These are phyloP conservation scores for Pipa parva DNA, from an alignment of 2,113 vertebrate species.

Conservation along the genomic window DNA sequence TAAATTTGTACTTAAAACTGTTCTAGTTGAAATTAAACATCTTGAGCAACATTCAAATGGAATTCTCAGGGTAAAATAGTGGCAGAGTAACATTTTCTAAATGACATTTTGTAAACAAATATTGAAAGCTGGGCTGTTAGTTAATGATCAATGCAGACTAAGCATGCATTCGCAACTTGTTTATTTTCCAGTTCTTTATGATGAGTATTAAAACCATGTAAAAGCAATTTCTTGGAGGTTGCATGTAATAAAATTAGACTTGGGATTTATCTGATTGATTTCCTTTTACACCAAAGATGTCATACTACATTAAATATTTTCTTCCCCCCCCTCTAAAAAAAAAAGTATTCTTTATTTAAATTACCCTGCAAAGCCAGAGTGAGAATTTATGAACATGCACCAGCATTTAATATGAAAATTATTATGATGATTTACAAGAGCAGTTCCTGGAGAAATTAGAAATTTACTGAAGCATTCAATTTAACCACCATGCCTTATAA, in stretches of 20 bases:
- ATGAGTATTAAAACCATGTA: not conserved
- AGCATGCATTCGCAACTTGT: not conserved
- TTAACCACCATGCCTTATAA: constrained; percentile 13
- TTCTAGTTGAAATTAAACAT: too few species aligned
- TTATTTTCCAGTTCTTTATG: not conserved
- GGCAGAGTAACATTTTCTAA: too few species aligned
- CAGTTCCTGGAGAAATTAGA: constrained; percentile 10
- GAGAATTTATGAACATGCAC: constrained; percentile 5
- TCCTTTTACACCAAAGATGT: too few species aligned
- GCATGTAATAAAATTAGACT: not conserved
- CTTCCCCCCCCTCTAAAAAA: too few species aligned
- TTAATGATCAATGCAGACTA: too few species aligned
- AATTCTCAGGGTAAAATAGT: too few species aligned
- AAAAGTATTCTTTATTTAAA: constrained; percentile 18
- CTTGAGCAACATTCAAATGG: too few species aligned
- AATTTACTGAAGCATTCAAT: not conserved
- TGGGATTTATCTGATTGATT: too few species aligned
- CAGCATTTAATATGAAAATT: constrained; percentile 18
- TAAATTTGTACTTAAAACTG: too few species aligned
- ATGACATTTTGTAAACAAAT: too few species aligned
- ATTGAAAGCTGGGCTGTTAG: too few species aligned
- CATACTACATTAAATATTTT: too few species aligned
- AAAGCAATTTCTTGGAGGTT: not conserved
- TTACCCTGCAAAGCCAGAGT: not conserved
- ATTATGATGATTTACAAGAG: not conserved